phyloP scores from a whole-genome alignment of 2,797 vertebrate genomes.

The Poecilia velifera region DNA sequence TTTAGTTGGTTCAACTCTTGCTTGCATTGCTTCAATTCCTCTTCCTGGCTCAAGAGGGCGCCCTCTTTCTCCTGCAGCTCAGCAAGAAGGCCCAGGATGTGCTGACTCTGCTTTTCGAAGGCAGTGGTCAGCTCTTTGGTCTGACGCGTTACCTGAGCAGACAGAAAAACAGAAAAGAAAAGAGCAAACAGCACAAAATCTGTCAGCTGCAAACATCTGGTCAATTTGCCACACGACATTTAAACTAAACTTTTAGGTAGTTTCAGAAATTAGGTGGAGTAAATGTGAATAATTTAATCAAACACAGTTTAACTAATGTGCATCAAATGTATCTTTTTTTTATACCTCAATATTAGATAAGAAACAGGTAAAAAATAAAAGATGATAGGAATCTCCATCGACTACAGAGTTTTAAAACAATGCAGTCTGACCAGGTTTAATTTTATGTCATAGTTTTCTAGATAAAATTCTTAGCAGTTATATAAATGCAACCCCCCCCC shows the following conservation, averaged over 20 bases:
- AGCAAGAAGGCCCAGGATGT: conserved; percentile 79
- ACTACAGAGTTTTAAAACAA: not conserved
- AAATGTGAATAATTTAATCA: conserved; percentile 2
- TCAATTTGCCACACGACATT: not conserved
- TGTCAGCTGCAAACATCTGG: not conserved
- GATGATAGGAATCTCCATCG: not conserved
- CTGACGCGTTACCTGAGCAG: conserved; percentile 77
- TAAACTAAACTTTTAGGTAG: not conserved
- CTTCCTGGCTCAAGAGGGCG: conserved; percentile 63
- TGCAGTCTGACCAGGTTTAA: not conserved
- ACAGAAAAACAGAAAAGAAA: not conserved
- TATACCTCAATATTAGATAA: not conserved
- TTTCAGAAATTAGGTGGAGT: not conserved
- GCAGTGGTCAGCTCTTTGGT: conserved; percentile 81
- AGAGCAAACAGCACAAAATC: not conserved
- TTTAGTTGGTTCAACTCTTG: conserved; percentile 58
- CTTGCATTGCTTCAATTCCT: conserved; percentile 70
- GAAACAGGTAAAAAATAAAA: not conserved
- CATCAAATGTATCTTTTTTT: not conserved
- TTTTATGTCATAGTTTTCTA: not conserved
- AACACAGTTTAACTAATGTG: conserved; percentile 7
- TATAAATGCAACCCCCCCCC: too few species aligned
- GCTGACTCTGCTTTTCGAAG: conserved; percentile 83
- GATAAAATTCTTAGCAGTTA: not conserved
- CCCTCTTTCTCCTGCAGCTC: conserved; percentile 80